phyloP scores from a whole-genome alignment of 2,797 vertebrate genomes.

The Tiaroga cobitis region DNA sequence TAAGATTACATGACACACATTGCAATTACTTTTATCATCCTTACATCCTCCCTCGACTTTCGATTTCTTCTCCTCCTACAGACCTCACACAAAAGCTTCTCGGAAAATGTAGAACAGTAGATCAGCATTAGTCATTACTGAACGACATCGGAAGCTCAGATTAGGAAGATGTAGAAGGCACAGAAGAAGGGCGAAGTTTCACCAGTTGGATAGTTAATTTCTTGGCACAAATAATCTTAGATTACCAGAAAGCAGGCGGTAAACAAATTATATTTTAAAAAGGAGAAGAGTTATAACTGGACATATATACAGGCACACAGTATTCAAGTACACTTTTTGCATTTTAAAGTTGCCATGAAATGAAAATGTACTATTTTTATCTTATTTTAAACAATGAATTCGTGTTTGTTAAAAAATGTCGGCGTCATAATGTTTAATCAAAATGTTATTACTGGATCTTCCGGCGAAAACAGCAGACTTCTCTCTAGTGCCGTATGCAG shows the following conservation, averaged over 20 bases:
- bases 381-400: background rate
- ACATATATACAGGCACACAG: no score
- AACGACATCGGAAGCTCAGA: constrained; percentile 9
- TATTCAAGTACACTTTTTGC: no score
- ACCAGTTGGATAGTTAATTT: background rate
- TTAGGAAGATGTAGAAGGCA: background rate
- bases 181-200: background rate
- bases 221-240: background rate
- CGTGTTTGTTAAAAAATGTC: background rate
- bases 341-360: background rate
- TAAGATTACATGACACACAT: constrained; percentile 29
- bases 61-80: constrained; percentile 34
- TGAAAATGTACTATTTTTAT: background rate
- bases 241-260: background rate
- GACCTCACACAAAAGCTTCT: constrained; percentile 31
- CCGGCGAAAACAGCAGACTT: no score
- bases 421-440: no score
- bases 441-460: no score
- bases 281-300: background rate
- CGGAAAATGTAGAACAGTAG: constrained; percentile 19
- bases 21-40: constrained; percentile 51
- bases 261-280: background rate
- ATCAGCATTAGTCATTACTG: constrained; percentile 44
- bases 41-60: constrained; percentile 35
- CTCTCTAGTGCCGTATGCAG: no score